Percentiles rank a stretch among this genome's conserved stretches.
Conservation (phyloP, 2,888 invertebrate species). For the Oligia strigilis region DNA sequence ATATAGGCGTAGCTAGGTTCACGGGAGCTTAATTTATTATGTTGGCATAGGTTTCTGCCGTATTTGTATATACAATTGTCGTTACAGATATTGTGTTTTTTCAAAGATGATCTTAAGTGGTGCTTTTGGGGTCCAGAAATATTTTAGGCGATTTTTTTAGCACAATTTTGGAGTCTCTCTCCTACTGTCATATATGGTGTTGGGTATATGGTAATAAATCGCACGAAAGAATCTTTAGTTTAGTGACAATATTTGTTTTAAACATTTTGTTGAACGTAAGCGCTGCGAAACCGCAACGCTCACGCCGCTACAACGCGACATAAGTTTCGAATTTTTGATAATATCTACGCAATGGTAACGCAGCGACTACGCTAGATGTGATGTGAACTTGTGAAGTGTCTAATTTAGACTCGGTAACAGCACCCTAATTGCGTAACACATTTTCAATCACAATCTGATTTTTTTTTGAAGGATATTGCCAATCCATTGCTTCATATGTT, state of each 20-base stretch:
- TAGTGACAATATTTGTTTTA: not conserved
- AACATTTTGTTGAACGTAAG: not conserved
- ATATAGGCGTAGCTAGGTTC: conserved; percentile 13
- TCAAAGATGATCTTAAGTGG: no score
- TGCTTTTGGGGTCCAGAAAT: not conserved
- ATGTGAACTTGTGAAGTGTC: not conserved
- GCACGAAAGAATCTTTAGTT: not conserved
- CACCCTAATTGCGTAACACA: not conserved
- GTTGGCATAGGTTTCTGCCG: conserved; percentile 10
- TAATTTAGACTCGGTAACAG: not conserved
- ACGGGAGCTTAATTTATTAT: conserved; percentile 17
- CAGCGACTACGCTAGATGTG: not conserved
- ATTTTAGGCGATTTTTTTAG: not conserved
- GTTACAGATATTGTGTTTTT: not conserved
- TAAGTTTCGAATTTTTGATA: not conserved
- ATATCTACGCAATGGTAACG: no score
- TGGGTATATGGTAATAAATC: not conserved
- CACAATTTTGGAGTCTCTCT: not conserved
- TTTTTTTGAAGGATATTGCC: not conserved
- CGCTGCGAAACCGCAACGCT: not conserved
- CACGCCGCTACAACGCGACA: not conserved
- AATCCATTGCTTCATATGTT: not conserved
- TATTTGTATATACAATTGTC: conserved; percentile 24
- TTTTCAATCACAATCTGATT: not conserved
- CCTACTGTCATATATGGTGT: conserved; percentile 5